phyloP scores from a whole-genome alignment of 2,888 invertebrate genomes.

The Rhingia campestris region DNA sequence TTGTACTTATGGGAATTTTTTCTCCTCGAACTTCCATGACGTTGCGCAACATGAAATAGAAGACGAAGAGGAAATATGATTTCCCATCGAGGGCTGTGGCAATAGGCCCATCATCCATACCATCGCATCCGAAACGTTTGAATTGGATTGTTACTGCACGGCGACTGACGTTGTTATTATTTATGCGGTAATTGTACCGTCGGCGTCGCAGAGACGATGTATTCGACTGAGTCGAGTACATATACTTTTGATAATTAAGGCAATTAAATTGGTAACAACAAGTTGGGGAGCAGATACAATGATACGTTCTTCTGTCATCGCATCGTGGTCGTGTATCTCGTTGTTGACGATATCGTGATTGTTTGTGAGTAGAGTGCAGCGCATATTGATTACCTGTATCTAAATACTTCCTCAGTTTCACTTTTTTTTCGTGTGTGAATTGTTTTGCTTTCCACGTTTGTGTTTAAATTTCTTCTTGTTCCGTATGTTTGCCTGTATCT shows the following conservation, averaged over 20 bases:
- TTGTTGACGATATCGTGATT: slow-evolving; percentile 30
- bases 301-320: slow-evolving; percentile 38
- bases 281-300: slow-evolving; percentile 19
- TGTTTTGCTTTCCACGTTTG: slow-evolving; percentile 12
- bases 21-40: slow-evolving; percentile 27
- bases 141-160: slow-evolving; percentile 11
- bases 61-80: slow-evolving; percentile 17
- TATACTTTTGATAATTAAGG: slow-evolving; percentile 30
- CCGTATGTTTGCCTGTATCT: slow-evolving; percentile 32
- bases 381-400: slow-evolving; percentile 65
- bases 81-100: slow-evolving; percentile 40
- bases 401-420: slow-evolving; percentile 72
- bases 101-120: slow-evolving; percentile 52
- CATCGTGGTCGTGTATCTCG: neutral
- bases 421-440: slow-evolving; percentile 45
- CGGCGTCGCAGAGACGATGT: slow-evolving; percentile 24
- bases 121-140: slow-evolving; percentile 12
- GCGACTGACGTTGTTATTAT: slow-evolving; percentile 7
- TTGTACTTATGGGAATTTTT: slow-evolving; percentile 4
- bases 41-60: slow-evolving; percentile 17
- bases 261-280: slow-evolving; percentile 55
- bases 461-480: slow-evolving; percentile 54
- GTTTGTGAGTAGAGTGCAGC: slow-evolving; percentile 20
- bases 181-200: slow-evolving; percentile 20
- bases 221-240: slow-evolving; percentile 25